Conservation (phyloP, 2,888 invertebrate species). For the Ceratothoa steindachneri region DNA sequence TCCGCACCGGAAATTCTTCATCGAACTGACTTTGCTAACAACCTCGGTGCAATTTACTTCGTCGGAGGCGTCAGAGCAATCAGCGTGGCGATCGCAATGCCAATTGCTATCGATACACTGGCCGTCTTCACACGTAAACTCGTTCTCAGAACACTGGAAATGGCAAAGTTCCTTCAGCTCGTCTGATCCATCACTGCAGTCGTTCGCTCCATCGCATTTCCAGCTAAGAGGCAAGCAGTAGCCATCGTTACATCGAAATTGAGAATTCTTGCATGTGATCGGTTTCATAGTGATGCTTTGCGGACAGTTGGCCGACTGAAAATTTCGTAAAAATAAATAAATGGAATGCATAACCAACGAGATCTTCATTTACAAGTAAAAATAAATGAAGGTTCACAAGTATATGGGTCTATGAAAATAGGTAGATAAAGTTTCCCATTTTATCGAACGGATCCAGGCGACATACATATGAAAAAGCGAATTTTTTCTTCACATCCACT, state of each 20-base stretch:
- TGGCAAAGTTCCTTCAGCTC: background rate
- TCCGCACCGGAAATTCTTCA: slow-evolving; percentile 22
- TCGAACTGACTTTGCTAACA: background rate
- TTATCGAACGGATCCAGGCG: no score
- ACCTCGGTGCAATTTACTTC: slow-evolving; percentile 25
- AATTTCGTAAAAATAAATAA: background rate
- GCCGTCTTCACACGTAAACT: slow-evolving; percentile 31
- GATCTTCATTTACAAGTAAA: no score
- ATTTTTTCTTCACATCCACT: no score
- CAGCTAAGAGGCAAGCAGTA: slow-evolving; percentile 4
- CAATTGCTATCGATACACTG: slow-evolving; percentile 34
- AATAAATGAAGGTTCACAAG: no score
- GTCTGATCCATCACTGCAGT: slow-evolving; percentile 19
- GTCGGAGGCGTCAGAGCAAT: slow-evolving; percentile 51
- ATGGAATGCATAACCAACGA: no score
- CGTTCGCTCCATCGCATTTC: slow-evolving; percentile 18
- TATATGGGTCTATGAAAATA: no score
- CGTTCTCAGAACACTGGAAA: background rate
- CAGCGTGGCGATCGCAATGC: slow-evolving; percentile 48
- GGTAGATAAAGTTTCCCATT: no score
- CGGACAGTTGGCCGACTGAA: slow-evolving; percentile 10
- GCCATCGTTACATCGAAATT: slow-evolving; percentile 15
- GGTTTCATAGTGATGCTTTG: background rate
- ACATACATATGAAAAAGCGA: no score
- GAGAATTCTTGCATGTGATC: slow-evolving; percentile 4